Base-by-base conservation (phyloP, 2,888 invertebrate genomes). In the Diarsia brunnea region DNA sequence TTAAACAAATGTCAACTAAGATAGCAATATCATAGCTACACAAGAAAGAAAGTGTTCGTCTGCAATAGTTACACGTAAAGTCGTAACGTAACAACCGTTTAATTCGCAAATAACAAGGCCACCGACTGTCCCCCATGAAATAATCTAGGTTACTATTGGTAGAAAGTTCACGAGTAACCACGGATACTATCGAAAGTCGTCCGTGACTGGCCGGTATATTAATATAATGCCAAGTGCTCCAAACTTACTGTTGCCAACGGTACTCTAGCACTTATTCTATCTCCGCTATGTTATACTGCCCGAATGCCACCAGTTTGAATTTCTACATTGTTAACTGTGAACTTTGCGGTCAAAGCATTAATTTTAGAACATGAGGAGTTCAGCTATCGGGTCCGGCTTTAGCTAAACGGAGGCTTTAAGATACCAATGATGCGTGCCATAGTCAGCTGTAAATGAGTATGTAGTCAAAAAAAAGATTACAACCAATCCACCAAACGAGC, bases 121-220 rank as follows among this genome's bases (percentile, higher is more conserved):
- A 72, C 67, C 21, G 51, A 65, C 61, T 58, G 27, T 24, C 67
- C 68, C 68, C 60, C 65, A 69, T 74, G 72, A 66, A 66, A 66
- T 63, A 74, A 85, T 69, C 83, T 78, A 78, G 84, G 82, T 84
- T 79, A 87, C 73, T 51, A 72, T 68, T 78, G 53, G 71, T 85
- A 87, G 87, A 87, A 87, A 87, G 87, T 87, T 82, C 61, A 81
- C 75, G 53, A 76, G 72, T 78, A 79, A 75, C 71, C 66, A 69
- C 55, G 73, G 74, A 81, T 71, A 67, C 72, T 38, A 67, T 75
- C 69, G 86, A 84, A 86, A 86, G 86, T 79, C 64, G 70, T 75
- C 58, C 73, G 63, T 73, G 69, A 71, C 61, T 60, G 47, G 31
- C 65, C 31, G 21, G 47, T 49, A 24, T 64, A 73, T 38, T 69